Evolutionary conservation across 2,113 vertebrate genomes (phyloP).

Genomic region (Rhagologus leucostigma): DNA sequence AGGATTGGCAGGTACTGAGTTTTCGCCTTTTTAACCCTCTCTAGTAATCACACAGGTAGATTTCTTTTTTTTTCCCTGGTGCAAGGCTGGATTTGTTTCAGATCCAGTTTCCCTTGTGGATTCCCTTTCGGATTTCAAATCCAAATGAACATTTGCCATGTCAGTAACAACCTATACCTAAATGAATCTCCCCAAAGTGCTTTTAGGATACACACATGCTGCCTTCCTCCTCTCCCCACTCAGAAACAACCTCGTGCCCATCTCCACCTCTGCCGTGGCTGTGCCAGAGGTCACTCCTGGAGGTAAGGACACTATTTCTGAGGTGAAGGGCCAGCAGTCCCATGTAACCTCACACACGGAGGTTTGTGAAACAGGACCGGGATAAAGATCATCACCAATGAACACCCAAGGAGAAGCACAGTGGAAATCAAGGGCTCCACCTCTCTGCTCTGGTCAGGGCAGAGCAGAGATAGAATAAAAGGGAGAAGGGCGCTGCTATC

Average conservation of each 20-base stretch:
- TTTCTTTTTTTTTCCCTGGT: neutral
- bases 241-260: accelerated
- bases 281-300: neutral
- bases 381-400: neutral
- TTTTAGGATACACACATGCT: accelerated
- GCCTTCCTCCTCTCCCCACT: neutral
- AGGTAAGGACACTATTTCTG: accelerated
- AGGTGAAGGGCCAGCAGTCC: neutral
- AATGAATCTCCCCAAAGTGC: accelerated
- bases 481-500: neutral
- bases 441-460: neutral
- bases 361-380: neutral
- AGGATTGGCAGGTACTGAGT: accelerated
- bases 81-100: neutral
- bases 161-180: accelerated
- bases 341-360: accelerated
- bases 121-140: neutral
- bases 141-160: accelerated
- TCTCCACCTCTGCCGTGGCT: neutral
- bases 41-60: neutral
- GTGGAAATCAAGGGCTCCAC: neutral
- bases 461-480: accelerated
- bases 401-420: neutral
- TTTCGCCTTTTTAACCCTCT: neutral
- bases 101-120: neutral